Evolutionary conservation across 2,888 invertebrate genomes (phyloP).

Genomic region (Buathra laborator): DNA sequence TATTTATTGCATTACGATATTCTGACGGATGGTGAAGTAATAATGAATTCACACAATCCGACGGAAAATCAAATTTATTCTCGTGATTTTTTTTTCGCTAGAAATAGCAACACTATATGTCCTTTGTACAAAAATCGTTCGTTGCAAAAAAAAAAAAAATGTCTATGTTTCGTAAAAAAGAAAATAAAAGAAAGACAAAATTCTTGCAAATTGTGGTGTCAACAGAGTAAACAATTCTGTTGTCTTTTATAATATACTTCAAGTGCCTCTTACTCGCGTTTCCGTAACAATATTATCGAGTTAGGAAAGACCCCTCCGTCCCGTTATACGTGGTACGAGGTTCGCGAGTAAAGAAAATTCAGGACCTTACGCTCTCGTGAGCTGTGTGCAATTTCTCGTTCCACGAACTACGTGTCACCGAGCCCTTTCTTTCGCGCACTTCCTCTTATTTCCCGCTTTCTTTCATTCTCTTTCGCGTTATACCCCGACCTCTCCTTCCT

Average conservation of each 20-base stretch:
- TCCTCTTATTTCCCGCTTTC: constrained; percentile 10
- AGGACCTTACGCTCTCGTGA: background rate
- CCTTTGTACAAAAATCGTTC: too few species aligned
- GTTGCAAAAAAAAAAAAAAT: too few species aligned
- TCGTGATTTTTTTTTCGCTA: too few species aligned
- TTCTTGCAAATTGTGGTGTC: too few species aligned
- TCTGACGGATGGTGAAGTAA: too few species aligned
- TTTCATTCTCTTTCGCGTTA: constrained; percentile 6
- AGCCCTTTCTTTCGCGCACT: background rate
- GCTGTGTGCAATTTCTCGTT: constrained; percentile 32
- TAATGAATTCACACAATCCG: too few species aligned
- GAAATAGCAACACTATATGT: too few species aligned
- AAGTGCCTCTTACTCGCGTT: background rate
- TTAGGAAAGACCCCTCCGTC: background rate
- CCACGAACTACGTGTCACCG: constrained; percentile 4
- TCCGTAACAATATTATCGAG: constrained; percentile 14
- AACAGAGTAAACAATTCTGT: background rate
- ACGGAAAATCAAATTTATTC: too few species aligned
- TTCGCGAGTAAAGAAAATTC: background rate
- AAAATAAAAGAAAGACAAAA: background rate
- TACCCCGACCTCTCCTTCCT: background rate
- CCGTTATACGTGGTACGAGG: background rate
- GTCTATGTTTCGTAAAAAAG: too few species aligned
- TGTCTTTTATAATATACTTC: constrained; percentile 4
- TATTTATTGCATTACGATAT: too few species aligned